Base-by-base conservation (phyloP, 1,140 invertebrate species). In the Polypedilum pembai region DNA sequence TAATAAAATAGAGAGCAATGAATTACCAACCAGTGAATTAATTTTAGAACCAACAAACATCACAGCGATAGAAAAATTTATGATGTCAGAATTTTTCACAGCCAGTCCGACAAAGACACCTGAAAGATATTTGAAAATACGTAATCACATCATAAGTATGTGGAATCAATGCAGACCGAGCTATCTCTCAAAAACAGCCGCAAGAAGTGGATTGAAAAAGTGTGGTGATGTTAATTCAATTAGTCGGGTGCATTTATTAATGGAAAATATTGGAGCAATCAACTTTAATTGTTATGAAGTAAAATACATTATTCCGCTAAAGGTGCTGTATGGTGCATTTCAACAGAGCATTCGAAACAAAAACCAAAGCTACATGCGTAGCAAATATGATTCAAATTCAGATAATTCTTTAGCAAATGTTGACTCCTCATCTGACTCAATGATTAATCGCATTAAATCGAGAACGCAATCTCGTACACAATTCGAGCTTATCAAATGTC, bases 141-240 rank as follows among this genome's bases (percentile, higher is more conserved):
- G 88, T 72, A 88, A 87, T 78, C 85, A 86, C 78, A 87, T 90
- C 76, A 76, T 89, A 8, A 84, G 86, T 56, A 81, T 78, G 72
- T 90, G 88, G 88, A 79, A 81, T 40, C 80, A 81, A 75, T 80
- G 78, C 45, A 85, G 85, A 79, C 88, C 88, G 8, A 79, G 79
- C 17, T 90, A 89, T 80, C 78, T 89, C 5, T 86, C 85, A 45
- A 89, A 89, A 82, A 88, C 87, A 8, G 81, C 83, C 3, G 85
- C 86, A 12, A 78, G 87, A 76, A 79, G 83, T 75, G 87, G 87
- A 24, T 80, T 89, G 75, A 87, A 86, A 80, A 85, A 88, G 77
- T 88, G 86, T 80, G 87, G 88, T 1, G 87, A 89, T 82, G 87
- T 88, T 3, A 88, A 88, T 79, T 85, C 85, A 77, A 87, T 89